Percentiles rank a stretch among this genome's conserved stretches.
phyloP scores from a whole-genome alignment of 1,140 invertebrate genomes.

The Scaptodrosophila lebanonensis region DNA sequence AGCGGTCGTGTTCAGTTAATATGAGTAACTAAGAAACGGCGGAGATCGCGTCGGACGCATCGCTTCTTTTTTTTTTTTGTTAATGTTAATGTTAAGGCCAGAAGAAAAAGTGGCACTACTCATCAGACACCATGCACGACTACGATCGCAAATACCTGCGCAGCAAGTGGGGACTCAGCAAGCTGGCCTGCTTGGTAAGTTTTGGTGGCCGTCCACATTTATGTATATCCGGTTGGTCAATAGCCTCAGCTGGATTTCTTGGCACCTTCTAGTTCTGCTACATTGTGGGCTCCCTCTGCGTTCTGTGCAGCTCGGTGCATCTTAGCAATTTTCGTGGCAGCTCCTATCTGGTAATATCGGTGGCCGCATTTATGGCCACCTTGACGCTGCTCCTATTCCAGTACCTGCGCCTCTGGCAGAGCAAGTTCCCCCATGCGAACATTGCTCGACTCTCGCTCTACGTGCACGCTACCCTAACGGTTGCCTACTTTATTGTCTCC shows the following conservation, averaged over 20 bases:
- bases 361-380: slow-evolving; percentile 38
- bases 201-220: background rate
- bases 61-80: slow-evolving; percentile 5
- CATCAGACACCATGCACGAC: slow-evolving; percentile 40
- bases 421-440: slow-evolving; percentile 24
- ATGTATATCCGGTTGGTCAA: background rate
- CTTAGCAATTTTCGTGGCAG: slow-evolving; percentile 60
- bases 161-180: slow-evolving; percentile 48
- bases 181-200: slow-evolving; percentile 55
- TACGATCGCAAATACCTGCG: slow-evolving; percentile 56
- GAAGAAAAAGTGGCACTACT: background rate
- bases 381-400: slow-evolving; percentile 28
- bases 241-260: background rate
- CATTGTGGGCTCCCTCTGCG: slow-evolving; percentile 53
- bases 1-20: slow-evolving; percentile 8
- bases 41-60: slow-evolving; percentile 13
- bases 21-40: too few relatives aligned
- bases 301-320: slow-evolving; percentile 50
- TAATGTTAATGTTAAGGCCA: background rate
- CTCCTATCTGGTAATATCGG: slow-evolving; percentile 46
- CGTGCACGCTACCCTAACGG: slow-evolving; percentile 38
- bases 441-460: slow-evolving; percentile 32
- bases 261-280: slow-evolving; percentile 33
- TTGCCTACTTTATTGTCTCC: slow-evolving; percentile 54
- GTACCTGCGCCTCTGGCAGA: slow-evolving; percentile 44